Evolutionary conservation across 1,140 invertebrate species (phyloP).

Genomic region (Musca vetustissima): DNA sequence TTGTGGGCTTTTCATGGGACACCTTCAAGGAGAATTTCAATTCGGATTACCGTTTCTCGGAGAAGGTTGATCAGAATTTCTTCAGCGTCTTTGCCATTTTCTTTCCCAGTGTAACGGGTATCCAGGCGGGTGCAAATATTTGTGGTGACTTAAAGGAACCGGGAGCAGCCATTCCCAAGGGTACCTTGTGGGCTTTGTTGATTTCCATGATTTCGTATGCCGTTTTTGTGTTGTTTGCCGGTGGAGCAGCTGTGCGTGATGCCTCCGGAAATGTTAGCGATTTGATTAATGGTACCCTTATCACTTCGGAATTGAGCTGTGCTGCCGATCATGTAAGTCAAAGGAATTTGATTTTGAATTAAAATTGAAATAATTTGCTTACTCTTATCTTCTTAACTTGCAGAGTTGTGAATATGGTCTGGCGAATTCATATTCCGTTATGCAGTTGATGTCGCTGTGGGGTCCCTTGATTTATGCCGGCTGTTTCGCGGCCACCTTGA

Average conservation of each 20-base stretch:
- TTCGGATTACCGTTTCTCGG: conserved; percentile 74
- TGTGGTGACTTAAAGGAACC: conserved; percentile 91
- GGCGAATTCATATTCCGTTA: conserved; percentile 80
- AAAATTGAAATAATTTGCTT: no score
- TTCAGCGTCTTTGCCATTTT: conserved; percentile 95
- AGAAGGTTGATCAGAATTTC: conserved; percentile 74
- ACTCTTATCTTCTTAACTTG: no score
- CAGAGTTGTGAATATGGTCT: conserved; percentile 77
- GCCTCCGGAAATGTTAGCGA: conserved; percentile 74
- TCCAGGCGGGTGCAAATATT: conserved; percentile 94
- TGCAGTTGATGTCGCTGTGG: conserved; percentile 90
- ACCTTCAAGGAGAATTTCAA: conserved; percentile 74
- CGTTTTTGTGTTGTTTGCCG: conserved; percentile 80
- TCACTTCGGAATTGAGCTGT: conserved; percentile 43
- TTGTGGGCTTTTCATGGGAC: conserved; percentile 73
- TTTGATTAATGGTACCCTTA: conserved; percentile 60
- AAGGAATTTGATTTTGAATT: no score
- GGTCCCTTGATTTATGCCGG: conserved; percentile 92
- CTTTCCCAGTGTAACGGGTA: conserved; percentile 94
- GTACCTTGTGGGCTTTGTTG: conserved; percentile 78
- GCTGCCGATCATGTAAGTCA: conserved; percentile 29
- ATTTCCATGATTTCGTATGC: conserved; percentile 84
- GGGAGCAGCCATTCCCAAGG: conserved; percentile 83
- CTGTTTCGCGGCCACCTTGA: conserved; percentile 95
- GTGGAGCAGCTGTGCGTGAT: conserved; percentile 76